Percentiles rank a stretch among this genome's conserved stretches.
phyloP scores from a whole-genome alignment of 2,113 vertebrate species.

The Peromyscus polionotus region DNA sequence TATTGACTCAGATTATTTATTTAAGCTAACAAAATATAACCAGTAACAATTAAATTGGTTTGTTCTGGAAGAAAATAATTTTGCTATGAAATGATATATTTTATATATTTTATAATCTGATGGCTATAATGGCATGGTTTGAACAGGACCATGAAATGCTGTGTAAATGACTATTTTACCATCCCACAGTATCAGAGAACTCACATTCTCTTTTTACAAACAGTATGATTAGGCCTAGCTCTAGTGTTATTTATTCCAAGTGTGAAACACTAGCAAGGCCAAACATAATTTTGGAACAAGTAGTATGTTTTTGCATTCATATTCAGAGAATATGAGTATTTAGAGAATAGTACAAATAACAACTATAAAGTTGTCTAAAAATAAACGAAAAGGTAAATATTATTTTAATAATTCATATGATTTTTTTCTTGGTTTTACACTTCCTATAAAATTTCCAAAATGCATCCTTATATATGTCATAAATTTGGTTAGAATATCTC shows the following conservation, averaged over 20 bases:
- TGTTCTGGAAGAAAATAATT: constrained; percentile 28
- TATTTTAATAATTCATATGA: constrained; percentile 78
- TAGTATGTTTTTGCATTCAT: constrained; percentile 38
- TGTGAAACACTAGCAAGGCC: constrained; percentile 37
- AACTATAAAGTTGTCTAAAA: constrained; percentile 69
- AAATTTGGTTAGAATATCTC: constrained; percentile 73
- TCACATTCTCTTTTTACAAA: neutral
- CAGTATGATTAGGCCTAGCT: neutral
- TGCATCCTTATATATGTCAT: constrained; percentile 27
- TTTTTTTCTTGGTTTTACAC: constrained; percentile 50
- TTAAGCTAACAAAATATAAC: constrained; percentile 34
- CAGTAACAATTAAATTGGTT: neutral
- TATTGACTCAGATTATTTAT: neutral
- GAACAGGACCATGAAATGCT: neutral
- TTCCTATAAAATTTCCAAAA: constrained; percentile 79
- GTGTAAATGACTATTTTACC: constrained; percentile 14
- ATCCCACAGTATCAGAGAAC: neutral
- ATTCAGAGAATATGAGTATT: constrained; percentile 64
- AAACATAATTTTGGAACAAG: constrained; percentile 58
- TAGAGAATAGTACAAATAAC: constrained; percentile 72
- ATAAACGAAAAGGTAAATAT: constrained; percentile 77
- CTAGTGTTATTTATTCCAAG: constrained; percentile 39
- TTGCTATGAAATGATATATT: constrained; percentile 20
- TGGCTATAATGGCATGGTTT: neutral
- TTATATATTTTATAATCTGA: constrained; percentile 43